phyloP scores from a whole-genome alignment of 2,113 vertebrate genomes.

The Rhagologus leucostigma region DNA sequence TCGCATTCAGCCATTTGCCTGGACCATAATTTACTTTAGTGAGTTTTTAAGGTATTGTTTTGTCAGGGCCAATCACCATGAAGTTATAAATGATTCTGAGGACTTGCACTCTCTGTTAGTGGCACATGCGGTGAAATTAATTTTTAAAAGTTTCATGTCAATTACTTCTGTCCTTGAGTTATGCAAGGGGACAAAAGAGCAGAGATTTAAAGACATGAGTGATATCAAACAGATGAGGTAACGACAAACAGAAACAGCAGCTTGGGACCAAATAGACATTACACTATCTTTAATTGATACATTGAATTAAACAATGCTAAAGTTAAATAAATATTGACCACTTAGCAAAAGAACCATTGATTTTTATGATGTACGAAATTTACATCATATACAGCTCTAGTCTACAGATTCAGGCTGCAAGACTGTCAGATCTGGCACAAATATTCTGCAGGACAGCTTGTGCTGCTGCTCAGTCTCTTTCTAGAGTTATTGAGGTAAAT shows the following conservation, averaged over 20 bases:
- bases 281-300: constrained; percentile 94
- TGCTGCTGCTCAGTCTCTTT: not conserved
- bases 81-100: constrained; percentile 95
- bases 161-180: constrained; percentile 97
- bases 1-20: constrained; percentile 86
- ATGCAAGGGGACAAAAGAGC: constrained; percentile 80
- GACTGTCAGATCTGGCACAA: not conserved
- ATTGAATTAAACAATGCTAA: constrained; percentile 91
- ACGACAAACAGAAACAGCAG: constrained; percentile 86
- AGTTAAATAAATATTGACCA: constrained; percentile 97
- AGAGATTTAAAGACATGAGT: constrained; percentile 75
- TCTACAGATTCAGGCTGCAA: constrained; percentile 46
- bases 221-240: constrained; percentile 89
- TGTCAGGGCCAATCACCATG: constrained; percentile 98
- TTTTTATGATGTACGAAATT: constrained; percentile 84
- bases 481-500: not conserved
- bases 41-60: constrained; percentile 99
- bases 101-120: constrained; percentile 84
- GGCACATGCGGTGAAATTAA: constrained; percentile 88
- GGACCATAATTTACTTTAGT: constrained; percentile 98
- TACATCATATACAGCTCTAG: constrained; percentile 75
- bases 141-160: constrained; percentile 96
- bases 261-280: constrained; percentile 86
- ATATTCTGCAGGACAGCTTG: not conserved
- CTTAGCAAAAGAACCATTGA: constrained; percentile 94